phyloP scores from a whole-genome alignment of 2,113 vertebrate genomes.

The Aldabrachelys gigantea region DNA sequence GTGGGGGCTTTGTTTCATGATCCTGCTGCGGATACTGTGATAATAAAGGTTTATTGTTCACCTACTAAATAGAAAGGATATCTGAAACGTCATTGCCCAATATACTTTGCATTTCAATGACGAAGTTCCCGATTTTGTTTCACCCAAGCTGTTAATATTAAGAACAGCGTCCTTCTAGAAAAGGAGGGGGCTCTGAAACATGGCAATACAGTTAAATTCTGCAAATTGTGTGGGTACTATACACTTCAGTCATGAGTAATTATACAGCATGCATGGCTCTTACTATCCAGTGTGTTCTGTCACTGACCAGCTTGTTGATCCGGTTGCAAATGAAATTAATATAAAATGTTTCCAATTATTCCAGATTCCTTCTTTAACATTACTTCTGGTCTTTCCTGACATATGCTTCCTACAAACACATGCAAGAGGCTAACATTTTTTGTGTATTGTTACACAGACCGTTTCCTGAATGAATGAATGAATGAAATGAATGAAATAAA shows the following conservation, averaged over 20 bases:
- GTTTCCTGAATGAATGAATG: conserved; percentile 35
- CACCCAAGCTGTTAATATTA: conserved; percentile 48
- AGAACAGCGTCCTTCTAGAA: conserved; percentile 60
- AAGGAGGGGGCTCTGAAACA: conserved; percentile 41
- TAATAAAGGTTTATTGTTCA: conserved; percentile 78
- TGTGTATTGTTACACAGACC: conserved; percentile 7
- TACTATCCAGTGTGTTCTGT: conserved; percentile 59
- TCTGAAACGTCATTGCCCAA: conserved; percentile 72
- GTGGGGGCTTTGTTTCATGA: conserved; percentile 82
- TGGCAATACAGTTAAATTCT: conserved; percentile 56
- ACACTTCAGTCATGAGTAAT: conserved; percentile 69
- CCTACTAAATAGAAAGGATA: conserved; percentile 73
- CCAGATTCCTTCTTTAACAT: conserved; percentile 33
- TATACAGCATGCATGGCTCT: conserved; percentile 68
- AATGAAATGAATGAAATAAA: no score
- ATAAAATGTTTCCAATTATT: conserved; percentile 34
- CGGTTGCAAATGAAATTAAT: conserved; percentile 46
- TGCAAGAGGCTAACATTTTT: conserved; percentile 38
- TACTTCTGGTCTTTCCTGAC: conserved; percentile 47
- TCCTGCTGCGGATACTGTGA: conserved; percentile 67
- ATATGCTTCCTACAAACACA: conserved; percentile 6
- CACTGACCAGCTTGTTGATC: conserved; percentile 73
- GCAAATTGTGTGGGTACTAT: conserved; percentile 70
- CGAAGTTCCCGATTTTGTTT: conserved; percentile 77
- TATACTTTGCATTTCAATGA: conserved; percentile 61